A percentile compares a stretch with the other conserved stretches of the same genome.
Evolutionary conservation across 2,113 vertebrate species (phyloP).

Genomic region (Asarcornis scutulata): DNA sequence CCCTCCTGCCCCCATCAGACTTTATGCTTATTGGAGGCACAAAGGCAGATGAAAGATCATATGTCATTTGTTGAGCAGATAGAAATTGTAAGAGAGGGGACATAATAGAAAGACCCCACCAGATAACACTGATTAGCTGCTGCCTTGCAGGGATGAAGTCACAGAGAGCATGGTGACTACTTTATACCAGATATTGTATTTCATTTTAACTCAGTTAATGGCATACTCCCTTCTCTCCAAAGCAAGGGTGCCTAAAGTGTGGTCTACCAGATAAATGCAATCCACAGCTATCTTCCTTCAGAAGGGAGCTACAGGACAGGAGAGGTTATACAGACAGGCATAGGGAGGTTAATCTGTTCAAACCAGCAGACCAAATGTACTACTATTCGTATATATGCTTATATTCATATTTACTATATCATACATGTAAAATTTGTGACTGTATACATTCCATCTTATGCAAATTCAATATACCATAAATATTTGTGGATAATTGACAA

Average conservation of each 20-base stretch:
- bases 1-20: not conserved
- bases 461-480: not conserved
- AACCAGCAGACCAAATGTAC: not conserved
- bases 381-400: not conserved
- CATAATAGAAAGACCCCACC: not conserved
- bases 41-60: not conserved
- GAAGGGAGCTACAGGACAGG: not conserved
- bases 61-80: not conserved
- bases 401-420: too few species aligned
- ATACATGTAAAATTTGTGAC: not conserved
- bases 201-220: constrained; percentile 50
- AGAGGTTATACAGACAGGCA: not conserved
- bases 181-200: constrained; percentile 20
- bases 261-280: not conserved
- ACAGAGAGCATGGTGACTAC: not conserved
- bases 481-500: not conserved
- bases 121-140: constrained; percentile 25
- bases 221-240: not conserved
- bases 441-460: not conserved
- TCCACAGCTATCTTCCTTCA: not conserved
- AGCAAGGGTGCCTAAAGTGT: not conserved
- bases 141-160: constrained; percentile 32
- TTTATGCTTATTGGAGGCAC: not conserved
- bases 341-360: not conserved
- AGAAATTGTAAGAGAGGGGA: not conserved